Conservation (phyloP, 2,888 invertebrate species). For the Cyclophora albipunctata region DNA sequence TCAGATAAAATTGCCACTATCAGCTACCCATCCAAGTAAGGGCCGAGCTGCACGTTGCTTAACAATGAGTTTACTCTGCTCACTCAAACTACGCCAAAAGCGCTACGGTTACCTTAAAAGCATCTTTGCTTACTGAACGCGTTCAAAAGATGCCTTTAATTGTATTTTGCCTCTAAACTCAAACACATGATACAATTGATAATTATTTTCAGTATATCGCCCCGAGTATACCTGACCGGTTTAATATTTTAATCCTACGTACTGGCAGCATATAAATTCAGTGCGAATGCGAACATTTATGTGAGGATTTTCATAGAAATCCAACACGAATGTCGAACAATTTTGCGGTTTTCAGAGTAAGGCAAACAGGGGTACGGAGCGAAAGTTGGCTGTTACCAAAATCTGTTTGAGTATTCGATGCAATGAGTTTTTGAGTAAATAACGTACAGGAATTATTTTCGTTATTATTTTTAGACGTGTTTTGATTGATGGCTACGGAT, state of each 20-base stretch:
- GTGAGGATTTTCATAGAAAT: slow-evolving; percentile 5
- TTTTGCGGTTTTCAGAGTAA: slow-evolving; percentile 12
- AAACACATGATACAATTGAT: no score
- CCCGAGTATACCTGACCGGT: slow-evolving; percentile 16
- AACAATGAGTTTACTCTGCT: no score
- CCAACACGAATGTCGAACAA: slow-evolving; percentile 11
- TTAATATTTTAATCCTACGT: slow-evolving; percentile 21
- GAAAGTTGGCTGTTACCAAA: slow-evolving; percentile 15
- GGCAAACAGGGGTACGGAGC: slow-evolving; percentile 18
- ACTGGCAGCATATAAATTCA: slow-evolving; percentile 20
- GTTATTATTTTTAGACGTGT: no score
- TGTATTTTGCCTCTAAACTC: no score
- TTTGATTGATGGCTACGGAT: no score
- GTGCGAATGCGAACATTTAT: slow-evolving; percentile 16
- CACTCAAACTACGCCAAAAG: no score
- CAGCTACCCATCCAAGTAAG: no score
- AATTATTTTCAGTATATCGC: neutral
- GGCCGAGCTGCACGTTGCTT: no score
- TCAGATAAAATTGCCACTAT: no score
- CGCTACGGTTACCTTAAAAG: no score
- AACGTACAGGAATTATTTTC: neutral
- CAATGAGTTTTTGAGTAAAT: slow-evolving; percentile 12
- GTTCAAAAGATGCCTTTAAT: no score
- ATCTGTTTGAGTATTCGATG: slow-evolving; percentile 12
- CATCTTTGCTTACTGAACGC: no score